phyloP scores from a whole-genome alignment of 2,797 vertebrate genomes.

The Lacerta agilis region DNA sequence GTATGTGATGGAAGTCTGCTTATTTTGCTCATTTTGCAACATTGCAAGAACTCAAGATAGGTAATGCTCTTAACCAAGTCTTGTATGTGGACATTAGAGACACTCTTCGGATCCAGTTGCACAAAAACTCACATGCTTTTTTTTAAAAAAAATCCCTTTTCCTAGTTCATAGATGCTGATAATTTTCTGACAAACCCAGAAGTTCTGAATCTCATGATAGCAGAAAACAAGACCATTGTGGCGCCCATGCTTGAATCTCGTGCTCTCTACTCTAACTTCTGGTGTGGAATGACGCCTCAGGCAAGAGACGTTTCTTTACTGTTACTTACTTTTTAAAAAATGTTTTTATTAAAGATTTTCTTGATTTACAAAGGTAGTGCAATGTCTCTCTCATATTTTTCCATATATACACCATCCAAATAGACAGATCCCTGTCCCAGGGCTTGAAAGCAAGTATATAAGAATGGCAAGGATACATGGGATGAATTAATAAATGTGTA shows the following conservation, averaged over 20 bases:
- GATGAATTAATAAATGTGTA: neutral
- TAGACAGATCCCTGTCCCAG: neutral
- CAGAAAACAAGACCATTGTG: constrained; percentile 92
- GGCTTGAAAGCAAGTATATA: neutral
- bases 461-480: neutral
- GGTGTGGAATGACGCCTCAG: constrained; percentile 98
- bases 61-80: neutral
- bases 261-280: constrained; percentile 96
- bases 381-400: no score
- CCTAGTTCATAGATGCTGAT: constrained; percentile 92
- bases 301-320: constrained; percentile 72
- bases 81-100: neutral
- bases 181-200: constrained; percentile 94
- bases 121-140: neutral
- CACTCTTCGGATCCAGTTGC: neutral
- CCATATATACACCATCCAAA: no score
- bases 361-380: no score
- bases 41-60: neutral
- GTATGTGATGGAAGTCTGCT: neutral
- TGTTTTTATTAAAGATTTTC: no score
- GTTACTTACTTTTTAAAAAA: neutral
- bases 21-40: neutral
- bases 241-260: constrained; percentile 96
- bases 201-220: constrained; percentile 89
- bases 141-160: constrained; percentile 32